phyloP scores from a whole-genome alignment of 2,888 invertebrate species.

The Tethea ocularis region DNA sequence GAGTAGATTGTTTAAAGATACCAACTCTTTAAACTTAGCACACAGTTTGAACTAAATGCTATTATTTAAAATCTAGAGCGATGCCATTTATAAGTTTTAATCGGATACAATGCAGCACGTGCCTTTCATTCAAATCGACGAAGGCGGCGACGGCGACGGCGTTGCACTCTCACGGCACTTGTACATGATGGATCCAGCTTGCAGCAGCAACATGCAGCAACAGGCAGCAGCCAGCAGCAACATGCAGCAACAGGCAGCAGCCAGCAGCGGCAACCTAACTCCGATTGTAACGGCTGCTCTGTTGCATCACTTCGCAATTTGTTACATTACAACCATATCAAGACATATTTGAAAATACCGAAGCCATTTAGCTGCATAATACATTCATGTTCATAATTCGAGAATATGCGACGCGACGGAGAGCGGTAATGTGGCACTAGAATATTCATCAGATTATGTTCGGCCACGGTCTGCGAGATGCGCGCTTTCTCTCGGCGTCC shows the following conservation, averaged over 20 bases:
- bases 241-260: too few species aligned
- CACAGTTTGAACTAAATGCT: neutral
- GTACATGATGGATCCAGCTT: too few species aligned
- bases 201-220: too few species aligned
- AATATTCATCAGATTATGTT: constrained; percentile 6
- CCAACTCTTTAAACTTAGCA: neutral
- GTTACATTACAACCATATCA: neutral
- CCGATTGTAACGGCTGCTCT: constrained; percentile 1
- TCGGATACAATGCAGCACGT: neutral
- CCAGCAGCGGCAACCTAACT: too few species aligned
- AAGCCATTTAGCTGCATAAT: neutral
- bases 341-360: constrained; percentile 2
- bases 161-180: neutral
- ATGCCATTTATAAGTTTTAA: neutral
- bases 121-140: neutral
- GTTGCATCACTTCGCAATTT: neutral
- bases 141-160: too few species aligned
- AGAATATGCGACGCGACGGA: neutral
- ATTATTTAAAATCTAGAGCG: neutral
- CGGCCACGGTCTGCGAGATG: constrained; percentile 1
- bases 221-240: too few species aligned
- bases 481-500: constrained; percentile 7
- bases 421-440: constrained; percentile 5
- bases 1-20: neutral
- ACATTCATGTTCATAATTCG: constrained; percentile 1